Percentiles rank a stretch among this genome's conserved stretches.
Conservation (phyloP, 2,797 vertebrate species). For the Brotula barbata region DNA sequence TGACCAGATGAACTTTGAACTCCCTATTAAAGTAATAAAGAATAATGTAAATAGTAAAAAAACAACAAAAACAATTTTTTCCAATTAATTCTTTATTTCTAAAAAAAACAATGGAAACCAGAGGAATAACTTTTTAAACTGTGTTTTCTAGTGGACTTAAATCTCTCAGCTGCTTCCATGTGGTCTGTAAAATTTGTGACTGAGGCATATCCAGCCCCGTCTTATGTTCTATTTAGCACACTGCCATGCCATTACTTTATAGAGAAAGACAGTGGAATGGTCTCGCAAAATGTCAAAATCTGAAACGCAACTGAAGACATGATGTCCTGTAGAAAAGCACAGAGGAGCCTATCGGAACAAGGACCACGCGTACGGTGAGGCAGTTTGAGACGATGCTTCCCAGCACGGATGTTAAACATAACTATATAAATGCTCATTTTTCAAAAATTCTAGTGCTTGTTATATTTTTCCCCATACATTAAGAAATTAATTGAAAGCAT, state of each 20-base stretch:
- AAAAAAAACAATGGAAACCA: constrained; percentile 63
- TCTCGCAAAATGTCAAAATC: constrained; percentile 61
- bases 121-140: constrained; percentile 36
- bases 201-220: constrained; percentile 50
- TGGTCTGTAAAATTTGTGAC: constrained; percentile 52
- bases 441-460: constrained; percentile 28
- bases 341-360: constrained; percentile 33
- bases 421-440: constrained; percentile 18
- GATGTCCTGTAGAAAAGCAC: constrained; percentile 32
- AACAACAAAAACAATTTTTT: no score
- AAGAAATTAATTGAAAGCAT: constrained; percentile 19
- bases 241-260: constrained; percentile 25
- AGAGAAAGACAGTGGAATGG: constrained; percentile 59
- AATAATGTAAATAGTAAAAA: no score
- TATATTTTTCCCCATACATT: neutral
- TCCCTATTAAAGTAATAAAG: no score
- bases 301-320: constrained; percentile 56
- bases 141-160: constrained; percentile 32
- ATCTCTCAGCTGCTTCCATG: constrained; percentile 32
- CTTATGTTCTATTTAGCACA: constrained; percentile 27
- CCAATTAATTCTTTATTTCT: constrained; percentile 70
- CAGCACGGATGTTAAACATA: constrained; percentile 16
- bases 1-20: no score
- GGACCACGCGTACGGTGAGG: constrained; percentile 40
- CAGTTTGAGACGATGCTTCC: constrained; percentile 24